Evolutionary conservation across 2,113 vertebrate species (phyloP).

Genomic region (Sinocyclocheilus anophthalmus): DNA sequence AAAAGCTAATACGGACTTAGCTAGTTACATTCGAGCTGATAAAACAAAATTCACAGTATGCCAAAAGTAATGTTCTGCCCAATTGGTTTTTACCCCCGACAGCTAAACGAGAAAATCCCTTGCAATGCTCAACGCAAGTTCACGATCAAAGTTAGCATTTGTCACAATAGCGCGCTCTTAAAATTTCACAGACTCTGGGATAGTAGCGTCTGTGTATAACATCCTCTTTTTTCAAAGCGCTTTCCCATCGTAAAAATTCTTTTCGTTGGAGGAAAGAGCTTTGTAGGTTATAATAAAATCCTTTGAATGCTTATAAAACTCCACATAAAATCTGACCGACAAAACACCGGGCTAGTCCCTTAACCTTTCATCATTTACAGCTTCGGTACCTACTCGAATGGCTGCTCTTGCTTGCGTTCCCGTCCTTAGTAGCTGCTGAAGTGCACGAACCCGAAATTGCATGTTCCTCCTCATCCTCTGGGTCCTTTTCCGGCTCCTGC

Average conservation of each 20-base stretch:
- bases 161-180: constrained; percentile 90
- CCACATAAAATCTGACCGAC: constrained; percentile 99
- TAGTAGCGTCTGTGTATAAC: constrained; percentile 82
- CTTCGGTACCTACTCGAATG: constrained; percentile 90
- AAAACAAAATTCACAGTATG: constrained; percentile 75
- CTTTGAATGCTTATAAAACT: constrained; percentile 99
- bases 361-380: constrained; percentile 82
- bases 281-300: constrained; percentile 99
- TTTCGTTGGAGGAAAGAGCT: constrained; percentile 95
- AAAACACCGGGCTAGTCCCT: constrained; percentile 92
- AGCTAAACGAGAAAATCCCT: constrained; percentile 83
- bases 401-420: constrained; percentile 88
- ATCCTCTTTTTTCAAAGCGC: constrained; percentile 88
- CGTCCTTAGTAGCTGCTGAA: constrained; percentile 85
- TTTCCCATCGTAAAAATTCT: constrained; percentile 97
- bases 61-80: constrained; percentile 85
- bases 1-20: constrained; percentile 52
- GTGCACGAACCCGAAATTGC: constrained; percentile 88
- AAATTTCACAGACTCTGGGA: constrained; percentile 92
- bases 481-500: constrained; percentile 82
- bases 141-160: constrained; percentile 99
- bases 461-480: constrained; percentile 89
- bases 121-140: constrained; percentile 92
- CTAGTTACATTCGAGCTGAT: constrained; percentile 63
- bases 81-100: constrained; percentile 85